Base-by-base conservation (phyloP, 2,113 vertebrate genomes). In the Lanius ludovicianus region DNA sequence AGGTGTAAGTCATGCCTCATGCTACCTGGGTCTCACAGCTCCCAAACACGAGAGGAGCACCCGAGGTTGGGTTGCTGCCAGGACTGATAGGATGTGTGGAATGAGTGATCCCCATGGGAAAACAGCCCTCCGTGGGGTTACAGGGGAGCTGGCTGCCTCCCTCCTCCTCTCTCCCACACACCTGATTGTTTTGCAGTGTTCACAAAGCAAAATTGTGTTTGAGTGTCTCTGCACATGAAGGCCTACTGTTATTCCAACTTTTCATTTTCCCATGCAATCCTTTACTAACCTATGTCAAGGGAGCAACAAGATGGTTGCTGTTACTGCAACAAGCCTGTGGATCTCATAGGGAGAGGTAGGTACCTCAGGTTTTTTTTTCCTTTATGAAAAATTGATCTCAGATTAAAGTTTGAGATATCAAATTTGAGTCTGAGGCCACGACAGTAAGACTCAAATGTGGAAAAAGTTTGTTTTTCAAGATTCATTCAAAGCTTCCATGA, bases 41-140 rank as follows among this genome's bases (percentile, higher is more conserved):
- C 84, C 87, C 78, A 70, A 85, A 84, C 67, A 91, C 39, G 28
- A 78, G 87, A 80, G 65, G 52, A 91, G 75, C 76, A 86, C 95
- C 83, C 46, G 3, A 62, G 83, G 67, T 82, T 96, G 95, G 79
- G 28, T 44, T 71, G 56, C 84, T 94, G 95, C 95, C 95, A 96
- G 75, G 19, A 63, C 63, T 53, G 85, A 93, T 88, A 93, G 71
- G 71, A 82, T 2, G 41, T 27, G 14, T 87, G 80, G 89, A 93
- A 50, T 0, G 4, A 69, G 74, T 56, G 69, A 69, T 91, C 65
- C 91, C 78, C 37, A 69, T 41, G 91, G 81, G 89, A 95, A 95
- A 89, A 65, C 74, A 69, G 55, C 46, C 80, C 65, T 79, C 78
- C 3, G 1, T 7, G 10, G 55, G 67, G 65, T 60, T 91, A 47